phyloP scores from a whole-genome alignment of 2,888 invertebrate species.

The Ophion ellenae region DNA sequence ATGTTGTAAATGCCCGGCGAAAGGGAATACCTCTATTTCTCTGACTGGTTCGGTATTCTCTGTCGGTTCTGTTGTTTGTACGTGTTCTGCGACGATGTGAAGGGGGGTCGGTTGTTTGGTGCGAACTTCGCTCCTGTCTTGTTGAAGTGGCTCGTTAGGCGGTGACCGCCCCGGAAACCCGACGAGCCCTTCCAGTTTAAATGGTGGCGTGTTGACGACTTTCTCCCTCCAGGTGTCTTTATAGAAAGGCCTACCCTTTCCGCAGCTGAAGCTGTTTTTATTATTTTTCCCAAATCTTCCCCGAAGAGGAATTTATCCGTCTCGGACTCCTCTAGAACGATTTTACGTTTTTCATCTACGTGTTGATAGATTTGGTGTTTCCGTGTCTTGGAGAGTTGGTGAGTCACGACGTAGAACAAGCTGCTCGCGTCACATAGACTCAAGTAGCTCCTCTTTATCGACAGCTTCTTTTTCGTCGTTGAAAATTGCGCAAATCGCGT shows the following conservation, averaged over 20 bases:
- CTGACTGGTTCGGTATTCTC: background rate
- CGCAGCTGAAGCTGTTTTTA: conserved; percentile 11
- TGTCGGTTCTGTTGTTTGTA: background rate
- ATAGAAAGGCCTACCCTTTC: background rate
- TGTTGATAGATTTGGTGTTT: conserved; percentile 39
- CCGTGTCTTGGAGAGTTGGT: conserved; percentile 38
- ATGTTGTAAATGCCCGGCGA: conserved; percentile 29
- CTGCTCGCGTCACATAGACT: conserved; percentile 42
- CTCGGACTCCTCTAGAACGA: conserved; percentile 30
- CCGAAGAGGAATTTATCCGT: conserved; percentile 37
- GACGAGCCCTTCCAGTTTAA: conserved; percentile 10
- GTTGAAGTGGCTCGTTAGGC: background rate
- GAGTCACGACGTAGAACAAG: conserved; percentile 29
- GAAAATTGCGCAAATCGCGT: conserved; percentile 21
- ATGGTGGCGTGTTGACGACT: background rate
- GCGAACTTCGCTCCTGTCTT: background rate
- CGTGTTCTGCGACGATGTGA: too few relatives aligned
- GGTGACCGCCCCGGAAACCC: background rate
- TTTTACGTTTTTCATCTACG: conserved; percentile 13
- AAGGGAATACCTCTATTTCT: conserved; percentile 35
- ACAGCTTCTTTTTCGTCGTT: conserved; percentile 36
- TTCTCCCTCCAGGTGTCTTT: background rate
- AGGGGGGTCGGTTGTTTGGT: background rate
- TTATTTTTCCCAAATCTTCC: conserved; percentile 26
- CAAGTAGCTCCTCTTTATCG: conserved; percentile 36